Evolutionary conservation across 2,888 invertebrate genomes (phyloP).

Genomic region (Plebejus melissa): DNA sequence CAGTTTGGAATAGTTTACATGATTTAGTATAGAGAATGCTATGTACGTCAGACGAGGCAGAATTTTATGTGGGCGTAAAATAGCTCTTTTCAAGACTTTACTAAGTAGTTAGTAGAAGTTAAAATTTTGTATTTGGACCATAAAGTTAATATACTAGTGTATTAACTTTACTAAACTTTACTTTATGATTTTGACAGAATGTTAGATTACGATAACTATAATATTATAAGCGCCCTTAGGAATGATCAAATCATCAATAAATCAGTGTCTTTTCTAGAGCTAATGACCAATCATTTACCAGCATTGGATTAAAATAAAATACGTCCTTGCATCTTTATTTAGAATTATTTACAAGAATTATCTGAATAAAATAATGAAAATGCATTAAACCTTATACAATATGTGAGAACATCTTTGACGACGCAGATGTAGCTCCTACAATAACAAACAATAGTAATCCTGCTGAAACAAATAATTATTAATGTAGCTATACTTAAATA

Average conservation of each 20-base stretch:
- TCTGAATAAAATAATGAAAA: not conserved
- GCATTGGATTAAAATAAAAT: not conserved
- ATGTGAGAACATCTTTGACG: not conserved
- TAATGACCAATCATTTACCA: no score
- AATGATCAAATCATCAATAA: not conserved
- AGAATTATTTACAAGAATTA: slow-evolving; percentile 3
- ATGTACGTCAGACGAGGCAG: not conserved
- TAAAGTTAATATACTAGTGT: no score
- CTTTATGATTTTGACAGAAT: no score
- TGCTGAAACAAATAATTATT: not conserved
- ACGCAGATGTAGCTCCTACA: not conserved
- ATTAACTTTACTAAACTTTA: no score
- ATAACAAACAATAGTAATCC: not conserved
- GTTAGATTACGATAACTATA: no score
- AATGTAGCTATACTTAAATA: no score
- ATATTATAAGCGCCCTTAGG: no score
- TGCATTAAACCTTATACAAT: not conserved
- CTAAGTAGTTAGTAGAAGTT: no score
- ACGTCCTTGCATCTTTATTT: not conserved
- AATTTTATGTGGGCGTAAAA: not conserved
- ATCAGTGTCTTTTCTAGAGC: not conserved
- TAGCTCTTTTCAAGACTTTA: no score
- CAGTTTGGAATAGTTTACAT: not conserved
- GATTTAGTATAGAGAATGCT: not conserved
- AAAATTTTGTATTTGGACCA: no score